These are phyloP conservation scores for Coenobita brevimanus DNA, from an alignment of 1,140 invertebrate genomes.

Conservation along the genomic window DNA sequence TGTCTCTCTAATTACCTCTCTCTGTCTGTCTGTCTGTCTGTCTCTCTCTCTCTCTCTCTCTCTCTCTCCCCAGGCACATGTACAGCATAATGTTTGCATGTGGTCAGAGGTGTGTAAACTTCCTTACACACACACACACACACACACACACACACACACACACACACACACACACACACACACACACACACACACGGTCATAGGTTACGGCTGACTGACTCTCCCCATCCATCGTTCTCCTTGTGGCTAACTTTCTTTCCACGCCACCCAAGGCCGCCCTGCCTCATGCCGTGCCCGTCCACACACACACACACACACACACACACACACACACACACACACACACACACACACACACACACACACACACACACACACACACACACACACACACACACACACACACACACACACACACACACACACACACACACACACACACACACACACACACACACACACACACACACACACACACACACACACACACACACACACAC, in stretches of 20 bases:
- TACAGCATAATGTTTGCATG: no score
- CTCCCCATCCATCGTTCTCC: no score
- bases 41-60: no score
- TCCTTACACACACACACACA: no score
- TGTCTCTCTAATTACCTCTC: no score
- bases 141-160: slow-evolving; percentile 2
- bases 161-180: slow-evolving; percentile 11
- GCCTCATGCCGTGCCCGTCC: no score
- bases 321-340: slow-evolving; percentile 7
- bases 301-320: slow-evolving; percentile 11
- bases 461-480: not conserved
- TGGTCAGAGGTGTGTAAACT: no score
- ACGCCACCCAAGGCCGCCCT: no score
- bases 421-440: not conserved
- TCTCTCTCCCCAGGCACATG: no score
- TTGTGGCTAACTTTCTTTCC: no score
- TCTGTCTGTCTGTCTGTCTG: no score
- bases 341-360: not conserved
- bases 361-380: not conserved
- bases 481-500: slow-evolving; percentile 10
- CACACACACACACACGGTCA: not conserved
- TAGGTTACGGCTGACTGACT: no score
- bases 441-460: not conserved
- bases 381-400: not conserved
- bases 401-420: not conserved